Conservation (phyloP, 2,797 vertebrate species). For the Sciurus carolinensis region DNA sequence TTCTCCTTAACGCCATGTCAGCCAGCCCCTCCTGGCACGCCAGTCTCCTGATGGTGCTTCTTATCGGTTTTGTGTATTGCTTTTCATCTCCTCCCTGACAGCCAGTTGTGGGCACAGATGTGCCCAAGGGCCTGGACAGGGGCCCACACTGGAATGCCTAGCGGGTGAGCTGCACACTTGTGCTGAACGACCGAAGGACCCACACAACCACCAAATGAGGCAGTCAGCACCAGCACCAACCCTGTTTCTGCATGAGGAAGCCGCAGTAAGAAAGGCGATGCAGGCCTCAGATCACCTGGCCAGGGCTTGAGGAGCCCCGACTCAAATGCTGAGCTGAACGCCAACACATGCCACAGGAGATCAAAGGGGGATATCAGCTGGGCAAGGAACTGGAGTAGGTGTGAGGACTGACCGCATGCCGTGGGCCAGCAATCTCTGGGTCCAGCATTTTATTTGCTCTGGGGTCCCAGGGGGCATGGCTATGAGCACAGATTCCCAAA, state of each 20-base stretch:
- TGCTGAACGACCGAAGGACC: not conserved
- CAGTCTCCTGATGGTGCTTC: too few species aligned
- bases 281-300: not conserved
- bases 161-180: not conserved
- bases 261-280: not conserved
- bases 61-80: too few species aligned
- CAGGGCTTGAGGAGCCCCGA: not conserved
- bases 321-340: not conserved
- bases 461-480: not conserved
- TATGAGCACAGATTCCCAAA: not conserved
- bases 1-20: too few species aligned
- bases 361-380: not conserved
- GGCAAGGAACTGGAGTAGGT: not conserved
- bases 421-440: not conserved
- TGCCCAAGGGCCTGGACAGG: not conserved
- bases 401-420: not conserved
- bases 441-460: not conserved
- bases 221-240: not conserved
- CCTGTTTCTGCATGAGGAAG: not conserved
- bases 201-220: not conserved
- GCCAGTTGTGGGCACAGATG: not conserved
- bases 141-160: not conserved
- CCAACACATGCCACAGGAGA: not conserved
- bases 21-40: too few species aligned
- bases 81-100: fast-evolving